These are phyloP conservation scores for Ctena decussata DNA, from an alignment of 2,888 invertebrate species.

Conservation along the genomic window DNA sequence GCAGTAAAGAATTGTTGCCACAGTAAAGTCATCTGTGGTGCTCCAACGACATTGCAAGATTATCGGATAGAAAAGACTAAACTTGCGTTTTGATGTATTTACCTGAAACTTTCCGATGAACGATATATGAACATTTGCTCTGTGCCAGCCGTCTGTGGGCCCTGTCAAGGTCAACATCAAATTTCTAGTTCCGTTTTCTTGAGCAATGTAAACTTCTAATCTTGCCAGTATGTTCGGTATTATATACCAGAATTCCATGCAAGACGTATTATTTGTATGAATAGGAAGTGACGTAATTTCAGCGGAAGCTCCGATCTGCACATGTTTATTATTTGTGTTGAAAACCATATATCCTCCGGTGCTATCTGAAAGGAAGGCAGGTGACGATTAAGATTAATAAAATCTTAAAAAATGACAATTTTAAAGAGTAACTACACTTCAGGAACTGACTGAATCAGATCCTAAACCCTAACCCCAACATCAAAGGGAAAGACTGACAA, in stretches of 20 bases:
- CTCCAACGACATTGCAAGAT: no score
- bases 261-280: neutral
- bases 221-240: neutral
- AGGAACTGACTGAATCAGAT: no score
- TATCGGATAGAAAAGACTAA: no score
- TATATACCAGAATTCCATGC: conserved; percentile 7
- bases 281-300: conserved; percentile 2
- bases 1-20: no score
- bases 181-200: neutral
- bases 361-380: conserved; percentile 19
- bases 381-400: no score
- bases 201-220: neutral
- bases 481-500: no score
- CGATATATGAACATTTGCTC: neutral
- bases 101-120: neutral
- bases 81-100: no score
- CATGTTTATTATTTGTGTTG: conserved; percentile 54
- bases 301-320: conserved; percentile 32
- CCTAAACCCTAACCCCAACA: no score
- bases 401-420: no score
- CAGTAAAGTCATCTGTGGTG: no score
- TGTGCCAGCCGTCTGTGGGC: neutral
- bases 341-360: conserved; percentile 45
- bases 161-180: neutral
- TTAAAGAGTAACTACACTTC: no score